These are phyloP conservation scores for Taeniopygia guttata DNA, from an alignment of 2,797 vertebrate genomes.

Conservation along the genomic window DNA sequence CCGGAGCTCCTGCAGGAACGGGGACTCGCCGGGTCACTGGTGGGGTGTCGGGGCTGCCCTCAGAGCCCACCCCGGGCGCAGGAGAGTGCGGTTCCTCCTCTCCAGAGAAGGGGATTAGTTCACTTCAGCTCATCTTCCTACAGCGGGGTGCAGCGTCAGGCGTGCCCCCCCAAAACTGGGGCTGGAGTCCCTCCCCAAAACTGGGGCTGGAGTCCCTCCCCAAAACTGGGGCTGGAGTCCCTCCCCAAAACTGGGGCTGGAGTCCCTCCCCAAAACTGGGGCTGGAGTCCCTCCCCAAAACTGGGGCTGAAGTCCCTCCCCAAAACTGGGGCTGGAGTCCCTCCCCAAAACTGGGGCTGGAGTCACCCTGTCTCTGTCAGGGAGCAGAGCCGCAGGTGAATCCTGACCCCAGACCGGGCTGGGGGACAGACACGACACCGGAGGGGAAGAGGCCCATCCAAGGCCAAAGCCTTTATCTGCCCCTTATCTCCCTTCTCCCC, in stretches of 20 bases:
- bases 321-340: rapidly evolving
- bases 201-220: too few species aligned
- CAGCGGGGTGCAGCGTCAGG: background rate
- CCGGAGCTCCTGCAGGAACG: background rate
- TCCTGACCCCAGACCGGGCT: background rate
- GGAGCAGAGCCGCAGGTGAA: background rate
- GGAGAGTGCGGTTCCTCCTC: background rate
- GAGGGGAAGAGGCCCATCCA: background rate
- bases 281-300: background rate
- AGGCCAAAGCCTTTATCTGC: background rate
- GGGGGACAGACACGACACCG: background rate
- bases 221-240: too few species aligned
- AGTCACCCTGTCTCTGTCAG: background rate
- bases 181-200: background rate
- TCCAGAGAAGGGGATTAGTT: too few species aligned
- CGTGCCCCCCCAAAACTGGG: too few species aligned
- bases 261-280: rapidly evolving
- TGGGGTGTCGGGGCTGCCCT: background rate
- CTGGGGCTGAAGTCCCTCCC: background rate
- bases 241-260: background rate
- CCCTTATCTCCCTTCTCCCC: background rate
- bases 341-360: background rate
- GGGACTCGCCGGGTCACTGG: background rate
- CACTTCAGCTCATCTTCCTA: background rate
- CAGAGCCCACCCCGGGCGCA: background rate